These are phyloP conservation scores for Acipenser transmontanus DNA, from an alignment of 2,797 vertebrate species.

Conservation along the genomic window DNA sequence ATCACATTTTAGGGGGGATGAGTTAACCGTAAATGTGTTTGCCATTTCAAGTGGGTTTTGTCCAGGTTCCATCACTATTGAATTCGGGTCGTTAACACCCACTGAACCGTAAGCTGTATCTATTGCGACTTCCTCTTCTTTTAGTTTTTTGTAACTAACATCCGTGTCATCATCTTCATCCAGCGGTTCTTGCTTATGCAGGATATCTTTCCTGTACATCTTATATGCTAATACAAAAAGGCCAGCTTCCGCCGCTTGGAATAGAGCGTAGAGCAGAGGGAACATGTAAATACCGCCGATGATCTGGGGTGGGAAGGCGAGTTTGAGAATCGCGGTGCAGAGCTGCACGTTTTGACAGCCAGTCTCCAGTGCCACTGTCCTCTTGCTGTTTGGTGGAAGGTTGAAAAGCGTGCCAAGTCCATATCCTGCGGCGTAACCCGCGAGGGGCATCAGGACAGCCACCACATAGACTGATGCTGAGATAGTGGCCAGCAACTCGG, in stretches of 20 bases:
- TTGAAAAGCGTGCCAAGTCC: constrained; percentile 78
- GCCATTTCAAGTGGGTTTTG: constrained; percentile 49
- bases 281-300: constrained; percentile 96
- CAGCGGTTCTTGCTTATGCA: constrained; percentile 68
- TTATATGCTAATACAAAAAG: constrained; percentile 84
- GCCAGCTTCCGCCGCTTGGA: constrained; percentile 88
- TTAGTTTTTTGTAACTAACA: constrained; percentile 82
- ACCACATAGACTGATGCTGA: constrained; percentile 81
- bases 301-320: constrained; percentile 84
- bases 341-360: constrained; percentile 97
- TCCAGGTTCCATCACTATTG: constrained; percentile 61
- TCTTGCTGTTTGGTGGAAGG: constrained; percentile 77
- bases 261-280: constrained; percentile 89
- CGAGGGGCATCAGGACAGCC: constrained; percentile 86
- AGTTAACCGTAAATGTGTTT: background rate
- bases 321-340: constrained; percentile 91
- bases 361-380: constrained; percentile 87
- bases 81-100: constrained; percentile 59
- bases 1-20: too few species aligned
- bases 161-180: constrained; percentile 70
- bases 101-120: constrained; percentile 82
- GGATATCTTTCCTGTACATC: constrained; percentile 69
- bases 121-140: constrained; percentile 73
- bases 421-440: constrained; percentile 82
- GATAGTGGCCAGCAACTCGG: constrained; percentile 80